These are phyloP conservation scores for Chironomus tepperi DNA, from an alignment of 1,140 invertebrate species.

Conservation along the genomic window DNA sequence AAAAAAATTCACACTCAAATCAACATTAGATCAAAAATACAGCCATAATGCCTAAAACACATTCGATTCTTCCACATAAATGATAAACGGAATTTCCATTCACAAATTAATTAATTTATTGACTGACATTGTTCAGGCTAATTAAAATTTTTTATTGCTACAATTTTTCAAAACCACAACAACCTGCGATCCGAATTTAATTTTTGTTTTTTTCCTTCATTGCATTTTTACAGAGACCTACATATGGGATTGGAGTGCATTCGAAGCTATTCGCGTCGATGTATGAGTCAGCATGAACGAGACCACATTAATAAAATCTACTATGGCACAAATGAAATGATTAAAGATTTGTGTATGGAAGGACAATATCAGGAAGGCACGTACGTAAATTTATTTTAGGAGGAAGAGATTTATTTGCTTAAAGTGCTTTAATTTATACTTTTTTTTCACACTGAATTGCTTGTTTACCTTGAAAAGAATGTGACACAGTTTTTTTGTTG, in stretches of 20 bases:
- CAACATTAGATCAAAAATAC: too few relatives aligned
- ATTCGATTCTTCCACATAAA: too few relatives aligned
- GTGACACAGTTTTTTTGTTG: background rate
- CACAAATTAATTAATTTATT: too few relatives aligned
- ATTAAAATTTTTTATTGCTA: too few relatives aligned
- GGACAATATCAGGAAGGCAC: conserved; percentile 48
- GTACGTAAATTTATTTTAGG: conserved; percentile 17
- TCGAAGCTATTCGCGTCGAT: conserved; percentile 60
- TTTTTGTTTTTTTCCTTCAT: background rate
- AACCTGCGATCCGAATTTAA: background rate
- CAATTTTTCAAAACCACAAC: too few relatives aligned
- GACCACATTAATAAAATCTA: conserved; percentile 64
- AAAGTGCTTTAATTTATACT: background rate
- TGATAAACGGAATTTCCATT: too few relatives aligned
- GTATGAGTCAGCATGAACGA: conserved; percentile 58
- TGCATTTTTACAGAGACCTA: conserved; percentile 42
- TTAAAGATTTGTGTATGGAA: conserved; percentile 63
- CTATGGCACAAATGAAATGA: conserved; percentile 57
- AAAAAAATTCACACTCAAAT: too few relatives aligned
- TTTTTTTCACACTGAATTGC: background rate
- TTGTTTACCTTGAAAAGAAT: background rate
- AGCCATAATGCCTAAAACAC: too few relatives aligned
- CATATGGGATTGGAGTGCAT: conserved; percentile 62
- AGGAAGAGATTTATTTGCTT: background rate
- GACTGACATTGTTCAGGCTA: too few relatives aligned